These are phyloP conservation scores for Brachymystax lenok DNA, from an alignment of 2,797 vertebrate genomes.

Conservation along the genomic window DNA sequence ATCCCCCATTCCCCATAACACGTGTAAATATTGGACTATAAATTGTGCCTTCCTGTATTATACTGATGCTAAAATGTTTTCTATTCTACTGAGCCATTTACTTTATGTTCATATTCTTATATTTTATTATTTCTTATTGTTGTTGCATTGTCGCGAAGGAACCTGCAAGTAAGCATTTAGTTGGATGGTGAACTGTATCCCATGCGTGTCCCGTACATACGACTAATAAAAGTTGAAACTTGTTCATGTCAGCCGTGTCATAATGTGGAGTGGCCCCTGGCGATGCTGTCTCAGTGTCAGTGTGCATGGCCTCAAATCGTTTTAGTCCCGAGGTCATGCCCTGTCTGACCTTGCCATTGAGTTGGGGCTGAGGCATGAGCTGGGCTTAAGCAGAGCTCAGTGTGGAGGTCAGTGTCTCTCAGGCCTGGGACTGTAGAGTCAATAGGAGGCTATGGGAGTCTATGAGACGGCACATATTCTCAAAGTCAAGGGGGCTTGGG, in stretches of 20 bases:
- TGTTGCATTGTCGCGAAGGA: too few relatives aligned
- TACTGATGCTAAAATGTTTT: too few relatives aligned
- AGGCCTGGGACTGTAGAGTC: neutral
- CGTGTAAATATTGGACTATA: too few relatives aligned
- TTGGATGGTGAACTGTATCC: too few relatives aligned
- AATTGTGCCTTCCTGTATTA: too few relatives aligned
- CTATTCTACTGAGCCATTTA: too few relatives aligned
- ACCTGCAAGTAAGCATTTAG: too few relatives aligned
- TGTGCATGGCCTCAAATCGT: neutral
- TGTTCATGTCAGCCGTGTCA: neutral
- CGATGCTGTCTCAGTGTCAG: neutral
- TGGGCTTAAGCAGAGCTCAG: neutral
- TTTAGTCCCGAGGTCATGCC: neutral
- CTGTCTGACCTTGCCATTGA: constrained; percentile 9
- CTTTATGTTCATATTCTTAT: neutral
- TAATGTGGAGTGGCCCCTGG: neutral
- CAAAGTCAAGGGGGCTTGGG: neutral
- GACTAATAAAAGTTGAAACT: too few relatives aligned
- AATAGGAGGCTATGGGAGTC: neutral
- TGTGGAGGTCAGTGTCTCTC: neutral
- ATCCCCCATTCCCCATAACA: too few relatives aligned
- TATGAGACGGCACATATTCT: neutral
- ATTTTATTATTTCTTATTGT: neutral
- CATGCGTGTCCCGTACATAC: too few relatives aligned
- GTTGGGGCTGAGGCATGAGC: neutral